A percentile compares a stretch with the other conserved stretches of the same genome.
Conservation (phyloP, 2,797 vertebrate species). For the Poecilia wingei region DNA sequence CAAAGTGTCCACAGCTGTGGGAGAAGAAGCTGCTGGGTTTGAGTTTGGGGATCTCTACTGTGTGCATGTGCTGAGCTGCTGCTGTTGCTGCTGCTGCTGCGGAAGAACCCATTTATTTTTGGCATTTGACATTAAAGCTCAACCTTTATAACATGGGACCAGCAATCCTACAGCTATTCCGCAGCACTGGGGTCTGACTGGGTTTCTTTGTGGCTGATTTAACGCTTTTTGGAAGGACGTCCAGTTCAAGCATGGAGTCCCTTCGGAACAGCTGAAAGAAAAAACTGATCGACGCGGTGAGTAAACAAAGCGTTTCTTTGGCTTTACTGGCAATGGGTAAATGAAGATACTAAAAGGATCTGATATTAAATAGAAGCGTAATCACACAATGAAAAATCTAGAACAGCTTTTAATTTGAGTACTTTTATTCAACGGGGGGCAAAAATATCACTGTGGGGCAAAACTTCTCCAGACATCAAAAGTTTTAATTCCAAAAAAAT, state of each 20-base stretch:
- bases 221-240: neutral
- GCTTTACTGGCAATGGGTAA: neutral
- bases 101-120: slow-evolving; percentile 83
- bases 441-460: neutral
- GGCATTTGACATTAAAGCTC: slow-evolving; percentile 81
- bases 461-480: neutral
- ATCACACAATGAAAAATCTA: neutral
- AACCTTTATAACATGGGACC: slow-evolving; percentile 51
- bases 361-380: neutral
- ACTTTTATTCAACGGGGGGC: neutral
- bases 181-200: slow-evolving; percentile 5
- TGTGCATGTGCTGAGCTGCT: slow-evolving; percentile 13
- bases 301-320: slow-evolving; percentile 4
- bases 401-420: neutral
- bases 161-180: slow-evolving; percentile 12
- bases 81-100: slow-evolving; percentile 22
- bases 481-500: neutral
- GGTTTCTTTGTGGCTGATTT: slow-evolving; percentile 9
- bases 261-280: neutral
- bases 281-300: slow-evolving; percentile 56
- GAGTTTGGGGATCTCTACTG: slow-evolving; percentile 32
- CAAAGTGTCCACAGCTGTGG: neutral
- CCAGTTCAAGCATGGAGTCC: slow-evolving; percentile 18
- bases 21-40: slow-evolving; percentile 25
- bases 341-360: neutral